Percentiles rank a stretch among this genome's conserved stretches.
Conservation (phyloP, 2,113 vertebrate species). For the Brachyhypopomus gauderio region DNA sequence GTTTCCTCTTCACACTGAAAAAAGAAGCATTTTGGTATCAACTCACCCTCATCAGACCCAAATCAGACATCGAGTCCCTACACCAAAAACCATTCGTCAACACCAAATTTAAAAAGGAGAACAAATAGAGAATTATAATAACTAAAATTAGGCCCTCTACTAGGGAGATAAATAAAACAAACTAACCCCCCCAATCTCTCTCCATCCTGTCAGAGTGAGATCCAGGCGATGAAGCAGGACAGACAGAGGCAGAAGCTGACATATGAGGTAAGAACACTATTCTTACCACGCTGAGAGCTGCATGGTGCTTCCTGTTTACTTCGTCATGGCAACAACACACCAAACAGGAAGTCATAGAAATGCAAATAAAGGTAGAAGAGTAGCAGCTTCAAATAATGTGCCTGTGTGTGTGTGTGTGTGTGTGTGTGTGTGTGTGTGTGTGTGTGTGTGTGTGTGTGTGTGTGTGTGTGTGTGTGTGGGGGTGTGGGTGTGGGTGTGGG, state of each 20-base stretch:
- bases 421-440: not conserved
- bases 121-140: no score
- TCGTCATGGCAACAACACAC: conserved; percentile 12
- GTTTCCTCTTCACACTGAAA: no score
- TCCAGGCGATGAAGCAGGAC: conserved; percentile 43
- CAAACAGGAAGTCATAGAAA: conserved; percentile 35
- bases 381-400: not conserved
- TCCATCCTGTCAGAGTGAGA: conserved; percentile 36
- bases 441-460: not conserved
- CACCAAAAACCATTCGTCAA: no score
- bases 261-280: conserved; percentile 36
- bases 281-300: not conserved
- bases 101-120: no score
- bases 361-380: not conserved
- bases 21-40: no score
- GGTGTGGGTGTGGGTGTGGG: no score
- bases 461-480: conserved; percentile 1
- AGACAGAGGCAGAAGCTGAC: conserved; percentile 28
- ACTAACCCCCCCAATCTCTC: not conserved
- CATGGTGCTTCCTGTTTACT: conserved; percentile 10
- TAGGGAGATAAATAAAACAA: no score
- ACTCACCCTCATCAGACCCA: no score
- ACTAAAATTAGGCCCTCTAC: no score
- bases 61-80: no score
- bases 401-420: conserved; percentile 3